Evolutionary conservation across 2,113 vertebrate genomes (phyloP), one percentile per base, ranked within the genome.

Genomic region (Centrocercus urophasianus): DNA sequence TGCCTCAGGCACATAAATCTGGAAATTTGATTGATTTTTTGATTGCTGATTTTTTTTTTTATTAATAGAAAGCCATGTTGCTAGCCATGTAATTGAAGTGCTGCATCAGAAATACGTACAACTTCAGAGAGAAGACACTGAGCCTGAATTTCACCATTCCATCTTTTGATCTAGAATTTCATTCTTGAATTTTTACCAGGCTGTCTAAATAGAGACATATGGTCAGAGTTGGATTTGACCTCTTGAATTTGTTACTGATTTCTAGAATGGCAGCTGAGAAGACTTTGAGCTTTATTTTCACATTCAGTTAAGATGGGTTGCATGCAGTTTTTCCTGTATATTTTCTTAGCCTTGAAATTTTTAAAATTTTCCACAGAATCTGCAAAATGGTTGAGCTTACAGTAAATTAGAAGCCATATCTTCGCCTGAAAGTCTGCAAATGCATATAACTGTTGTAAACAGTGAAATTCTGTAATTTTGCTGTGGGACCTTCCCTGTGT

Each of bases 61-160:
- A 17, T 89, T 88, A 36, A 54, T 88, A 47, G 83, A 90, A 93
- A 96, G 61, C 65, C 72, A 25, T n/a, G 8, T 92, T 84, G 59
- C 40, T 90, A 71, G 36, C 72, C 50, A 11, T 65, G 69, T 60
- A 52, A 36, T 24, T 82, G 43, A 79, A 93, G 56, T 57, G 36
- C 25, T 74, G 6, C 27, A 2, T 82, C 56, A 82, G 57, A 83
- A 95, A 79, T 93, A 89, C 16, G 10, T 11, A 18, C 7, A 70
- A 40, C 30, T 83, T 91, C n/a, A 83, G 48, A 61, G 70, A 57
- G 19, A 85, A 64, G 17, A 5, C 32, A 15, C 7, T 4, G 28
- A 80, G 28, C 43, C 74, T 45, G 32, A 74, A 17, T 86, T 74
- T 56, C 63, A 83, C 65, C 66, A 2, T 69, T 71, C 19, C 3